These are phyloP conservation scores for Sisyra nigra DNA, from an alignment of 2,888 invertebrate genomes.

Conservation along the genomic window DNA sequence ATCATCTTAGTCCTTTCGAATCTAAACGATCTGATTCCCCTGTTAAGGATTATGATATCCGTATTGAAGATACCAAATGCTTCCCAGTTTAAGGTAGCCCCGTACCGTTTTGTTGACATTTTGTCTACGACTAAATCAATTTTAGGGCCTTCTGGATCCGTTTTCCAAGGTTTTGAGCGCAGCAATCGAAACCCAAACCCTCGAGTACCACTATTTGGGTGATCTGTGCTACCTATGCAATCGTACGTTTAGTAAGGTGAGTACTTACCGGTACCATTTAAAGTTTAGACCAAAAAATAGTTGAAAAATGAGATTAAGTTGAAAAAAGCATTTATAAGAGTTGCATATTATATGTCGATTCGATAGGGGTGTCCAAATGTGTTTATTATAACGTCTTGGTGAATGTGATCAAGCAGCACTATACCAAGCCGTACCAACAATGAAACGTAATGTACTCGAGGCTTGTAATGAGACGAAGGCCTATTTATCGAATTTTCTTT, in stretches of 20 bases:
- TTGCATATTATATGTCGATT: no score
- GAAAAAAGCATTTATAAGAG: no score
- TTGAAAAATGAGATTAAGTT: no score
- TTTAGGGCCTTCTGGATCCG: slow-evolving; percentile 74
- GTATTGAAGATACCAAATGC: slow-evolving; percentile 74
- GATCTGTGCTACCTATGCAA: slow-evolving; percentile 85
- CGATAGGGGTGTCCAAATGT: no score
- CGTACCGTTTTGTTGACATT: background rate
- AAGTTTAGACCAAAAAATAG: no score
- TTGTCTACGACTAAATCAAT: slow-evolving; percentile 10
- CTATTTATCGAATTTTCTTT: no score
- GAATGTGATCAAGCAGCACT: no score
- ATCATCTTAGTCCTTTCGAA: slow-evolving; percentile 52
- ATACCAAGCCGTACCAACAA: no score
- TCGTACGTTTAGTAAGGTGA: slow-evolving; percentile 65
- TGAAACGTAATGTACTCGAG: no score
- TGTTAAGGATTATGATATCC: slow-evolving; percentile 61
- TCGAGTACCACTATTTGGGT: slow-evolving; percentile 63
- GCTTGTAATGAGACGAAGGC: no score
- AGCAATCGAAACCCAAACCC: slow-evolving; percentile 74
- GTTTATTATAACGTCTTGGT: no score
- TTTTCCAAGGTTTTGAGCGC: slow-evolving; percentile 89
- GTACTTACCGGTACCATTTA: slow-evolving; percentile 10
- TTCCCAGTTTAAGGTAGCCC: slow-evolving; percentile 55
- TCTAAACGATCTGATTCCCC: slow-evolving; percentile 50